Evolutionary conservation across 2,797 vertebrate species (phyloP).

Genomic region (Novumbra hubbsi): DNA sequence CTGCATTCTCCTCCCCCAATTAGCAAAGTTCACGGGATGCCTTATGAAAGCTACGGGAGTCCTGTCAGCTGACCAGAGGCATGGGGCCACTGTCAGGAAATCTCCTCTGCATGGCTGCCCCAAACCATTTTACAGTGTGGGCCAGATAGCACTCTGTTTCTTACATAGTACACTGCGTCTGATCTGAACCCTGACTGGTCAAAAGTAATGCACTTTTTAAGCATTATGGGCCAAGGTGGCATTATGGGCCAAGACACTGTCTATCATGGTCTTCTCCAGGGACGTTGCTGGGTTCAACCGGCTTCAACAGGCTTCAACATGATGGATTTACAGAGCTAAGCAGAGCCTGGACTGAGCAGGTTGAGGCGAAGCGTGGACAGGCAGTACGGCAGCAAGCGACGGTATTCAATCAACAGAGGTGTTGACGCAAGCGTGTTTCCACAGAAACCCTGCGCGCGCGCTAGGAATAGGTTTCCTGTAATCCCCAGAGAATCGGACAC

Average conservation of each 20-base stretch:
- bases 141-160: not conserved
- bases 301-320: no score
- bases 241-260: no score
- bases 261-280: no score
- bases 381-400: no score
- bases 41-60: slow-evolving; percentile 30
- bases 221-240: not conserved
- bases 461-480: slow-evolving; percentile 30
- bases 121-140: slow-evolving; percentile 33
- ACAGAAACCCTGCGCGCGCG: no score
- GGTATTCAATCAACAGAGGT: no score
- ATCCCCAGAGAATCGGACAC: slow-evolving; percentile 60
- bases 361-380: no score
- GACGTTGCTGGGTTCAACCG: no score
- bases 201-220: not conserved
- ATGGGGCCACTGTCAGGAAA: slow-evolving; percentile 15
- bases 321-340: no score
- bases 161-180: not conserved
- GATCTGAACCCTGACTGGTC: not conserved
- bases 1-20: slow-evolving; percentile 31
- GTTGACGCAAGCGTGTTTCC: no score
- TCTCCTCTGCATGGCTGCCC: slow-evolving; percentile 41
- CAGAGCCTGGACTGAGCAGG: no score
- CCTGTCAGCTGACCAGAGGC: no score
- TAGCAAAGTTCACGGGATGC: slow-evolving; percentile 40